Conservation (phyloP, 2,888 invertebrate genomes). For the Dugesia japonica region DNA sequence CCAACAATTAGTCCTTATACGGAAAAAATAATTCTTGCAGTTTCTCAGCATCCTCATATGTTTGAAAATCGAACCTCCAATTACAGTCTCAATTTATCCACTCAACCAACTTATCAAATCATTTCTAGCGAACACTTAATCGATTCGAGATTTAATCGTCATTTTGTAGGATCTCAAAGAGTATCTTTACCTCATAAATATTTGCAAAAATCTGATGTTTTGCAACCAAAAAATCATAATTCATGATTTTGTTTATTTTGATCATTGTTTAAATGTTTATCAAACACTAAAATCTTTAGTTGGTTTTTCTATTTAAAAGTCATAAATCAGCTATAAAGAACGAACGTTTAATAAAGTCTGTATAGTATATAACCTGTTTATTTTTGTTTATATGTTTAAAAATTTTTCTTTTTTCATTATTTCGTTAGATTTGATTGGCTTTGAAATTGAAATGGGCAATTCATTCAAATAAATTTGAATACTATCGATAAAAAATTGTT, state of each 20-base stretch:
- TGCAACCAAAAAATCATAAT: background rate
- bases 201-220: slow-evolving; percentile 41
- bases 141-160: slow-evolving; percentile 39
- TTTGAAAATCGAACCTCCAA: background rate
- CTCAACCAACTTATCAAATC: background rate
- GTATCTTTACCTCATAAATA: slow-evolving; percentile 38
- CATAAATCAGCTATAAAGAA: too few species aligned
- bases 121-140: slow-evolving; percentile 35
- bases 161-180: slow-evolving; percentile 37
- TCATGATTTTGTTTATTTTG: background rate
- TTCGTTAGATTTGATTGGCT: too few species aligned
- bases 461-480: too few species aligned
- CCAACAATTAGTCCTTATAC: slow-evolving; percentile 21
- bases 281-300: background rate
- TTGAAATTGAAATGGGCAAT: too few species aligned
- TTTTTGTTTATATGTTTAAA: too few species aligned
- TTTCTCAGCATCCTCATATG: background rate
- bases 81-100: background rate
- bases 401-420: too few species aligned
- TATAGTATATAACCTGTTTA: too few species aligned
- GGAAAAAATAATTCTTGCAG: slow-evolving; percentile 22
- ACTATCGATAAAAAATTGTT: too few species aligned
- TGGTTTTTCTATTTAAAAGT: background rate
- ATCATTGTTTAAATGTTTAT: background rate
- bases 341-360: too few species aligned